Evolutionary conservation across 2,888 invertebrate genomes (phyloP), one percentile per base, ranked within the genome.

Genomic region (Esperia sulphurella): DNA sequence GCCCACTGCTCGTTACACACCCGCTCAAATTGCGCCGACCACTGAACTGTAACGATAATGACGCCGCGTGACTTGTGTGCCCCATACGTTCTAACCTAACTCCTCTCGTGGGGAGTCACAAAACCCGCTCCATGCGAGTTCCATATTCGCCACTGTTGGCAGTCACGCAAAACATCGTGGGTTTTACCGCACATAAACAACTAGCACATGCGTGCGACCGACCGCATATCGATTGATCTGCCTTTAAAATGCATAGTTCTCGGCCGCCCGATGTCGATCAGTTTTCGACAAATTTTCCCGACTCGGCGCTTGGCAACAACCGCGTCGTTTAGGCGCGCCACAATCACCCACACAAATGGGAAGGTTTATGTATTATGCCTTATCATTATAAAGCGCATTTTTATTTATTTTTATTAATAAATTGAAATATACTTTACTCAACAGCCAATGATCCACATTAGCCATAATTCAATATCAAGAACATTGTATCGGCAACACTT

Each of bases 161-260:
- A 84, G 74, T 76, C 73, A 75, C 75, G 73, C 85, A 81, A 79
- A 80, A 84, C 78, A 75, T 73, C 65, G 84, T 66, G 86, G 89
- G 79, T 83, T 82, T 82, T 85, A 86, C 65, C 85, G 84, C 65
- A 68, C 86, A 88, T 88, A 87, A 88, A 88, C 87, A 84, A 86
- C 74, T 70, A 75, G 71, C 83, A 77, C 83, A 77, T 78, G 79
- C 81, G 82, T 70, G 77, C 71, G 68, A 66, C 75, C 68, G 68
- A 79, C 83, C 84, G 74, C 84, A 64, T 75, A 83, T 83, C 83
- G 83, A 88, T 87, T 84, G 80, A 83, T 82, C 76, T 75, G 71
- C 83, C 80, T 87, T 51, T 82, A 82, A 84, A 86, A 83, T 81
- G 80, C 79, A 83, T 79, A 80, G 79, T 83, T 81, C 79, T 83